A percentile compares a stretch with the other conserved stretches of the same genome.
phyloP scores from a whole-genome alignment of 2,113 vertebrate genomes.

The Lepus timidus region DNA sequence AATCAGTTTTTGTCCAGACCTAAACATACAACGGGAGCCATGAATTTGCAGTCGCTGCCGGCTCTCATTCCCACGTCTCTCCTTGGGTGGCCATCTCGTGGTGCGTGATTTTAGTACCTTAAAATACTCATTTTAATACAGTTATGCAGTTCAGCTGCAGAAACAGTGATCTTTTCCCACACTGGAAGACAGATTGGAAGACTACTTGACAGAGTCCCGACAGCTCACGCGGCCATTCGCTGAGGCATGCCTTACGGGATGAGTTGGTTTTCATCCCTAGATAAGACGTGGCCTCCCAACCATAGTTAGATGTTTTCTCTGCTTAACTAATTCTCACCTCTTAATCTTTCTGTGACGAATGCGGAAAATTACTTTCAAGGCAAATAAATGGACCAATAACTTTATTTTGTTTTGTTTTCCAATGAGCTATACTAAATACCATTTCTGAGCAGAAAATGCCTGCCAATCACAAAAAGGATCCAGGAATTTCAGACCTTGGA shows the following conservation, averaged over 20 bases:
- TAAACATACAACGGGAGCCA: not conserved
- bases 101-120: not conserved
- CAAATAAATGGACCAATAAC: not conserved
- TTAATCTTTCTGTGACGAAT: not conserved
- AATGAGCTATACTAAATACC: conserved; percentile 2
- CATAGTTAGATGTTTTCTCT: not conserved
- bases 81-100: conserved; percentile 32
- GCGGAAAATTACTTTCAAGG: conserved; percentile 8
- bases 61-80: not conserved
- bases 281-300: fast-evolving
- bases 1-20: not conserved
- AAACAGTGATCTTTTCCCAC: not conserved
- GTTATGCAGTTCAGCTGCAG: not conserved
- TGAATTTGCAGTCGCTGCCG: not conserved
- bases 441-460: conserved; percentile 13
- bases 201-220: not conserved
- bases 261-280: not conserved
- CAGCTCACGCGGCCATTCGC: not conserved
- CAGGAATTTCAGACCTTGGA: fast-evolving
- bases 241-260: not conserved
- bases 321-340: not conserved
- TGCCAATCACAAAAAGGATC: fast-evolving
- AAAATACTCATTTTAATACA: conserved; percentile 52
- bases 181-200: not conserved
- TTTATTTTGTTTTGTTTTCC: conserved; percentile 44